Evolutionary conservation across 2,113 vertebrate species (phyloP), one percentile per base, ranked within the genome.

Genomic region (Falco punctatus): DNA sequence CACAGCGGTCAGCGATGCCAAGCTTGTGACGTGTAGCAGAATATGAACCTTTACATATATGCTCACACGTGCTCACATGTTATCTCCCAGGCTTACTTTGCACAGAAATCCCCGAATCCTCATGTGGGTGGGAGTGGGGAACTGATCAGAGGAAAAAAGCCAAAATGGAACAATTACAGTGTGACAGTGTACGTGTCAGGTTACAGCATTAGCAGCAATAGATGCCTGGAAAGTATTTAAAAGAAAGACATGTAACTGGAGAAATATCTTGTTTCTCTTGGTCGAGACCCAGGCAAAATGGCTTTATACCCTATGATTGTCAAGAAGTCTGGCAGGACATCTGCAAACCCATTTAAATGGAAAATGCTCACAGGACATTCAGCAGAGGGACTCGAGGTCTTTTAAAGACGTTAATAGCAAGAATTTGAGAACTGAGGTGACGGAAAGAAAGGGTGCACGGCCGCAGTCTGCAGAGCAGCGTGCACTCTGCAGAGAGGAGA

Each of bases 261-360:
- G 80, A 85, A 85, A 38, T 49, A 51, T 8, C 70, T 91, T 87
- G 54, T 94, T 97, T 91, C 84, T 94, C 62, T 96, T 95, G 91
- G 74, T 94, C 44, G 42, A 40, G 58, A 89, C 32, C 70, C 86
- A 94, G 46, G 81, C 21, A 79, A 88, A 89, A 85, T 12, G 73
- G 66, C 40, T 89, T 90, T 79, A 66, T 66, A 73, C 18, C 11
- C 48, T 71, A 1, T 2, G 10, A 59, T 18, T 77, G 69, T 70
- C 54, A 74, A 51, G 81, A 90, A 80, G 51, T 33, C 59, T 88
- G 67, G 67, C 40, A 35, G 32, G 55, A 78, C 51, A 65, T 55
- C 54, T 66, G 58, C 62, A 83, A 92, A 78, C 9, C 7, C 44
- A 62, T 75, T 90, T 85, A 66, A 73, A 59, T 28, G 38, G 40